phyloP scores from a whole-genome alignment of 2,113 vertebrate genomes.

The Jacana jacana region DNA sequence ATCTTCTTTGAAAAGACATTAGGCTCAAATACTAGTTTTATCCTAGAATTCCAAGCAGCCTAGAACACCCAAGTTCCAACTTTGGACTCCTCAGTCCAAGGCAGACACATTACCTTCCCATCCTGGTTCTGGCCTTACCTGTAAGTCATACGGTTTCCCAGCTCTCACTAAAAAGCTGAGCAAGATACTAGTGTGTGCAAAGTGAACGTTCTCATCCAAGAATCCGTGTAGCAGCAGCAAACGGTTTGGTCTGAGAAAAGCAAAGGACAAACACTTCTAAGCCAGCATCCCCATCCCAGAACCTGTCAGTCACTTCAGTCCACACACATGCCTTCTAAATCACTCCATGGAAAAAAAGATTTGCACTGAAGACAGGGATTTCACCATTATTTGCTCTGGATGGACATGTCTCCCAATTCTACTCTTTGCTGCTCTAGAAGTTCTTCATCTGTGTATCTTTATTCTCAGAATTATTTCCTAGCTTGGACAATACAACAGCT shows the following conservation, averaged over 20 bases:
- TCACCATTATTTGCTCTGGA: neutral
- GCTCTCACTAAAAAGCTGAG: constrained; percentile 85
- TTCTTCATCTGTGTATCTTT: neutral
- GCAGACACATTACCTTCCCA: neutral
- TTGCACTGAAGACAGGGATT: neutral
- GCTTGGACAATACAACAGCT: neutral
- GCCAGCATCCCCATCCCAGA: neutral
- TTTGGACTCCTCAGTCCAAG: neutral
- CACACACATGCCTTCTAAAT: neutral
- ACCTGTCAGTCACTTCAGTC: neutral
- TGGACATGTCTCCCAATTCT: neutral
- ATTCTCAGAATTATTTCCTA: neutral
- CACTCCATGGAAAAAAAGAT: neutral
- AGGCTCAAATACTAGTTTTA: neutral
- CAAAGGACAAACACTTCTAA: constrained; percentile 32
- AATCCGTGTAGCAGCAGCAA: constrained; percentile 82
- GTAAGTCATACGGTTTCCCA: constrained; percentile 83
- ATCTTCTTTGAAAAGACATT: neutral
- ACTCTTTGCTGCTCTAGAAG: neutral
- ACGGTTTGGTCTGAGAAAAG: constrained; percentile 77
- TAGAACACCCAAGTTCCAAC: neutral
- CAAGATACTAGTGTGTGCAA: constrained; percentile 85
- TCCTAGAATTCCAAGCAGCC: neutral
- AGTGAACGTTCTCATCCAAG: constrained; percentile 85
- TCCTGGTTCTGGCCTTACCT: constrained; percentile 67